Conservation (phyloP, 2,113 vertebrate species). For the Zosterops pallidus region DNA sequence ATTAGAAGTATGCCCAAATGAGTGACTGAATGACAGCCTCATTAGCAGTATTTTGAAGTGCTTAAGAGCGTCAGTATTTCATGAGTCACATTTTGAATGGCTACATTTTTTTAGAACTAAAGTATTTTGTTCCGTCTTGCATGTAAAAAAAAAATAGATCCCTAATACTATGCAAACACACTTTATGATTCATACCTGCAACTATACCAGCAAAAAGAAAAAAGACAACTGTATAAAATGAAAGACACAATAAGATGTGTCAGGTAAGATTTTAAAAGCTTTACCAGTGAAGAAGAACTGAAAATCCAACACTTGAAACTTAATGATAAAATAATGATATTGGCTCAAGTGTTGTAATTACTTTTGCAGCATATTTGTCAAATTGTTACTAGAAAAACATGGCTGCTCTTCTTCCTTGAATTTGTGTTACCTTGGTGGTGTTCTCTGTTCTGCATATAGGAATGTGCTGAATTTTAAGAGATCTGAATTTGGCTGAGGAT, state of each 20-base stretch:
- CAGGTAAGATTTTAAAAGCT: background rate
- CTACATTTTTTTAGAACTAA: background rate
- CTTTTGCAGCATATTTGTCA: background rate
- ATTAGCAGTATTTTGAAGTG: background rate
- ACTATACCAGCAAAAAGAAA: background rate
- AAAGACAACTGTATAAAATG: background rate
- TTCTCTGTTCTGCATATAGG: background rate
- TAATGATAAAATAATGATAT: background rate
- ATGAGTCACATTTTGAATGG: background rate
- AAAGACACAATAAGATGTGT: background rate
- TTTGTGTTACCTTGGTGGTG: background rate
- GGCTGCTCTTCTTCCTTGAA: background rate
- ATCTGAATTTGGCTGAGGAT: background rate
- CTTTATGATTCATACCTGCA: background rate
- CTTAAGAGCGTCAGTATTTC: background rate
- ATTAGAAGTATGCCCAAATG: background rate
- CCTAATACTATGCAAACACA: background rate
- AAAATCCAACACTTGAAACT: background rate
- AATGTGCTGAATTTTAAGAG: background rate
- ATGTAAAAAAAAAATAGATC: background rate
- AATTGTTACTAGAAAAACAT: background rate
- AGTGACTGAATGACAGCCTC: background rate
- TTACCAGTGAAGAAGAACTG: background rate
- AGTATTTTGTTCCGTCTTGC: background rate
- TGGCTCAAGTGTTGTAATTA: background rate